Evolutionary conservation across 1,140 invertebrate genomes (phyloP).

Genomic region (Drosophila aff.): DNA sequence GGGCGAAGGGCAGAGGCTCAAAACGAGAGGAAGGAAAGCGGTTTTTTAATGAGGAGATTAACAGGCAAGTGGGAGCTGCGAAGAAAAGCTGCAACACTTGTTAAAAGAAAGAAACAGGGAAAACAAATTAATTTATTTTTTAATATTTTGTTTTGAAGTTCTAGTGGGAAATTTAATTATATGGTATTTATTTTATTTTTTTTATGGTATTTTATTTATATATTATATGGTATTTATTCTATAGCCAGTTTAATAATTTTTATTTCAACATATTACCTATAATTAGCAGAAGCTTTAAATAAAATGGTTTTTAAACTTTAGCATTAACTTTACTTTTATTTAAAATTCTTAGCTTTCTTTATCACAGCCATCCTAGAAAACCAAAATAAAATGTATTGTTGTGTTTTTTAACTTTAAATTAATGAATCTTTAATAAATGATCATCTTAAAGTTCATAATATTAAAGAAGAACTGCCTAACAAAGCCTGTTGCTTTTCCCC

Average conservation of each 20-base stretch:
- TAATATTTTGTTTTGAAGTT: background rate
- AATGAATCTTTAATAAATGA: background rate
- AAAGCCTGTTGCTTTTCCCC: constrained; percentile 37
- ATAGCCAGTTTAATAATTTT: background rate
- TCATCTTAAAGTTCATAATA: background rate
- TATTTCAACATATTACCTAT: background rate
- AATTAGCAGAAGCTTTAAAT: background rate
- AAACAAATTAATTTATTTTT: background rate
- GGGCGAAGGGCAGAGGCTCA: constrained; percentile 20
- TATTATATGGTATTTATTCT: background rate
- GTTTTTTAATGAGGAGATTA: constrained; percentile 51
- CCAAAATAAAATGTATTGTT: background rate
- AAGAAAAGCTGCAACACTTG: constrained; percentile 14
- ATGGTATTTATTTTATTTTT: background rate
- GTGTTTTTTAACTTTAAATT: background rate
- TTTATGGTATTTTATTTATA: too few species aligned
- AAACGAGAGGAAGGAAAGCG: constrained; percentile 14
- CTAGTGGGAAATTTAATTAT: background rate
- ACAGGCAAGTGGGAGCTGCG: constrained; percentile 8
- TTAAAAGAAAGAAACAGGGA: constrained; percentile 22
- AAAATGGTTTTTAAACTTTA: too few species aligned
- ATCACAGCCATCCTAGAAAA: background rate
- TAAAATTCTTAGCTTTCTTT: background rate
- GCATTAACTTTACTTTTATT: background rate
- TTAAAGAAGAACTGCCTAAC: background rate